Conservation (phyloP, 2,888 invertebrate species). For the Andrena haemorrhoa region DNA sequence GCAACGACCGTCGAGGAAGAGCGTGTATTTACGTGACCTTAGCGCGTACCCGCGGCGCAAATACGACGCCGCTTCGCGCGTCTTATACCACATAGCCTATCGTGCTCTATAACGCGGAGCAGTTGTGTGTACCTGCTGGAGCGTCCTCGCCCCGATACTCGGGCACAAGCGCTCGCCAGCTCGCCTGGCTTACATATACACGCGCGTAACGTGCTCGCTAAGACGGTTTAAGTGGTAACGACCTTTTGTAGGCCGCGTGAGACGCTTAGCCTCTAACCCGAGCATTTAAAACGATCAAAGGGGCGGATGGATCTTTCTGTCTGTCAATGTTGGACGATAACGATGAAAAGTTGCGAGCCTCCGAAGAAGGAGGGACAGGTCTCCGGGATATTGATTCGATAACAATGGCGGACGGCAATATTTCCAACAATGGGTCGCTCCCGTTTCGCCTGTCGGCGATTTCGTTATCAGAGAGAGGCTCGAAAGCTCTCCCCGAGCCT, state of each 20-base stretch:
- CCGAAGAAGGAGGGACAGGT: not conserved
- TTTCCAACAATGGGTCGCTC: not conserved
- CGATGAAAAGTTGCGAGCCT: slow-evolving; percentile 15
- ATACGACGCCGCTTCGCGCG: slow-evolving; percentile 35
- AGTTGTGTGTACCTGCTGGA: slow-evolving; percentile 33
- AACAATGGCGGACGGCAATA: not conserved
- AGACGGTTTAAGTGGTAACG: slow-evolving; percentile 71
- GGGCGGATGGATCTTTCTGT: slow-evolving; percentile 26
- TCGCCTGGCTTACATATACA: slow-evolving; percentile 2
- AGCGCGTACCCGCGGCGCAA: slow-evolving; percentile 37
- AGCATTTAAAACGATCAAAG: slow-evolving; percentile 57
- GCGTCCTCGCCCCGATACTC: slow-evolving; percentile 13
- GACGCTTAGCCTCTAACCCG: slow-evolving; percentile 73
- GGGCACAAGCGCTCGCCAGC: not conserved
- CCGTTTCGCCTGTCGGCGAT: not conserved
- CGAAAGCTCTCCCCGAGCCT: not conserved
- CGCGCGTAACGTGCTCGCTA: slow-evolving; percentile 13
- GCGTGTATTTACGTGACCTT: slow-evolving; percentile 44
- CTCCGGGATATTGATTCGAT: not conserved
- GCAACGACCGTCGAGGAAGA: slow-evolving; percentile 49
- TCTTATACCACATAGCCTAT: slow-evolving; percentile 6
- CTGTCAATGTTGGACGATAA: slow-evolving; percentile 28
- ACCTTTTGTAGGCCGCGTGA: slow-evolving; percentile 75
- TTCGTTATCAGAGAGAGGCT: not conserved
- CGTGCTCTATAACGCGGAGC: slow-evolving; percentile 40